phyloP scores from a whole-genome alignment of 1,140 invertebrate genomes.

The Asbolus verrucosus region DNA sequence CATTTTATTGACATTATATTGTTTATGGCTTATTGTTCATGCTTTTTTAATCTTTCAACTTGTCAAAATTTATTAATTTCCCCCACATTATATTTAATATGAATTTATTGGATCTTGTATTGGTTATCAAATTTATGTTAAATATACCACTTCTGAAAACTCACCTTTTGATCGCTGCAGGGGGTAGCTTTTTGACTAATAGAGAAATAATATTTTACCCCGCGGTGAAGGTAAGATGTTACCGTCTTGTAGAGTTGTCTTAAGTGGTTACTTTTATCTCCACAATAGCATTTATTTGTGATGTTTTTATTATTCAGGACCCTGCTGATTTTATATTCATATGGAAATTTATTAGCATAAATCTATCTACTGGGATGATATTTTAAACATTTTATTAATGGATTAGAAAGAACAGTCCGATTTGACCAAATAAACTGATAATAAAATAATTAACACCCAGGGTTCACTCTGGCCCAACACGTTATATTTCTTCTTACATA shows the following conservation, averaged over 20 bases:
- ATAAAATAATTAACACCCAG: conserved; percentile 35
- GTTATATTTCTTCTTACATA: conserved; percentile 3
- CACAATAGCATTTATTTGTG: conserved; percentile 1
- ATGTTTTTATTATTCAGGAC: conserved; percentile 40
- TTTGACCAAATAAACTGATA: conserved; percentile 32
- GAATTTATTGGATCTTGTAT: not conserved
- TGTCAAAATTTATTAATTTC: too few species aligned
- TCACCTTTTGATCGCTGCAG: conserved; percentile 2
- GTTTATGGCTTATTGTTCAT: too few species aligned
- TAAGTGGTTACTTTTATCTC: conserved; percentile 39
- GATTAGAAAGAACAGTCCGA: conserved; percentile 11
- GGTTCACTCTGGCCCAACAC: not conserved
- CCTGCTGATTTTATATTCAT: conserved; percentile 40
- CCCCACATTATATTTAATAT: not conserved
- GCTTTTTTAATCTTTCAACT: too few species aligned
- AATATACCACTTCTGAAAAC: conserved; percentile 9
- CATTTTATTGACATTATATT: too few species aligned
- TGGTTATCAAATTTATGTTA: not conserved
- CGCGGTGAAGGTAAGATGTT: conserved; percentile 24
- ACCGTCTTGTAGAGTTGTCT: conserved; percentile 31
- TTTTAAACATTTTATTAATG: conserved; percentile 38
- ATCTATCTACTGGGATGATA: conserved; percentile 20
- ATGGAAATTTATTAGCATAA: conserved; percentile 42
- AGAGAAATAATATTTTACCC: conserved; percentile 44
- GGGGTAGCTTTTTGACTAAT: conserved; percentile 35